phyloP scores from a whole-genome alignment of 2,113 vertebrate genomes.

The Otis tarda region DNA sequence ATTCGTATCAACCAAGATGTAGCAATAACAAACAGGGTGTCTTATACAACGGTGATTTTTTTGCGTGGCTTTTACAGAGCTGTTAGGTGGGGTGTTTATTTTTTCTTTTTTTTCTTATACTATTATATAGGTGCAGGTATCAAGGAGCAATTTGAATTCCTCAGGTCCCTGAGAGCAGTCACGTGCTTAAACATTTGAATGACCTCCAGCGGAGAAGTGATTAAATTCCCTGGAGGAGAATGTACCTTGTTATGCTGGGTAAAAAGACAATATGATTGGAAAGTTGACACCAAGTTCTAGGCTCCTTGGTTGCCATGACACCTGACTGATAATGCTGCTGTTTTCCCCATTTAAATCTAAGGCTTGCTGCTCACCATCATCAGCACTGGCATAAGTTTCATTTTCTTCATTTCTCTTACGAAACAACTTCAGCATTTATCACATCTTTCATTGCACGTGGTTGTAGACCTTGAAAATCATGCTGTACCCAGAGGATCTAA shows the following conservation, averaged over 20 bases:
- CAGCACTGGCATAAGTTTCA: background rate
- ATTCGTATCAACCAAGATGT: background rate
- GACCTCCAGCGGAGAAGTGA: background rate
- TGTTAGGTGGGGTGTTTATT: background rate
- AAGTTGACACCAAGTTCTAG: constrained; percentile 32
- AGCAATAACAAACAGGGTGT: background rate
- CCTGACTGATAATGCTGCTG: constrained; percentile 51
- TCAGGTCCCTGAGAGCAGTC: background rate
- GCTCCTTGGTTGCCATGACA: constrained; percentile 29
- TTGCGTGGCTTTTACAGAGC: background rate
- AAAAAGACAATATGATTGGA: constrained; percentile 11
- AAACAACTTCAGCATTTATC: constrained; percentile 35
- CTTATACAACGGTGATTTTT: background rate
- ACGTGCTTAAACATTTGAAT: background rate
- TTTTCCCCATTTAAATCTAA: constrained; percentile 30
- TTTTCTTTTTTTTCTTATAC: no score
- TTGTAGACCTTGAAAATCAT: constrained; percentile 41
- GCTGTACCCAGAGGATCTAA: constrained; percentile 14
- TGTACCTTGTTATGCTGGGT: background rate
- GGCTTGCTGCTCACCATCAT: constrained; percentile 29
- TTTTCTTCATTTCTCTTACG: constrained; percentile 16
- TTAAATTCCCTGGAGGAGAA: background rate
- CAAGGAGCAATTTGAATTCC: background rate
- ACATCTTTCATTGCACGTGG: background rate
- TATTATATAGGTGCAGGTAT: background rate